Evolutionary conservation across 1,140 invertebrate species (phyloP).

Genomic region (Bombus impatiens): DNA sequence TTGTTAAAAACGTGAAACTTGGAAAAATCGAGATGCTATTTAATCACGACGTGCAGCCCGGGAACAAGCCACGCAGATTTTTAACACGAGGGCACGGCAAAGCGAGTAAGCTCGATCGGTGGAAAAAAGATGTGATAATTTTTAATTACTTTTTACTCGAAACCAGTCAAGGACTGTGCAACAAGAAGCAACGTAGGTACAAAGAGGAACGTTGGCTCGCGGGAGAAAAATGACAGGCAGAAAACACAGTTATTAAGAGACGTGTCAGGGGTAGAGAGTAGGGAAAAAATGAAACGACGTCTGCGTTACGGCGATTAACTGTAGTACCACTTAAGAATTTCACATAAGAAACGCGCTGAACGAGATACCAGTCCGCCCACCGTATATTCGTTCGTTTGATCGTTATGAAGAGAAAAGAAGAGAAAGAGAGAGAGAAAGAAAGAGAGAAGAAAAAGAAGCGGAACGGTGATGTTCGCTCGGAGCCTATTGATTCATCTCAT

Average conservation of each 20-base stretch:
- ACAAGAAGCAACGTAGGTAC: neutral
- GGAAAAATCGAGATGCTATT: neutral
- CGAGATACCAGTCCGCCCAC: conserved; percentile 56
- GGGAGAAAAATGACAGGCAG: neutral
- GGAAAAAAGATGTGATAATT: neutral
- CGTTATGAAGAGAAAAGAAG: neutral
- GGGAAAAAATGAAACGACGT: conserved; percentile 33
- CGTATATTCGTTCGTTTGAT: conserved; percentile 41
- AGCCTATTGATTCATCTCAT: conserved; percentile 60
- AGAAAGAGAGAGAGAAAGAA: no score
- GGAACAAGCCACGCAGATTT: neutral
- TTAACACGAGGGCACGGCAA: neutral
- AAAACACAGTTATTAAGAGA: conserved; percentile 28
- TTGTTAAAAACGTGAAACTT: no score
- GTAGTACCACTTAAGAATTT: conserved; percentile 50
- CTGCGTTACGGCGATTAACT: conserved; percentile 50
- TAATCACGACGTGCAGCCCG: neutral
- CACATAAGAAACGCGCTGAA: conserved; percentile 44
- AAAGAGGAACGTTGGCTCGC: neutral
- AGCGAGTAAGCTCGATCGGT: neutral
- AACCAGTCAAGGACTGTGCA: neutral
- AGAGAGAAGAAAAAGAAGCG: neutral
- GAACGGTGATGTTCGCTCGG: conserved; percentile 5
- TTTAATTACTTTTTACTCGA: neutral
- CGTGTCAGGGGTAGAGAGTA: neutral